Conservation (phyloP, 2,888 invertebrate species). For the Lasioglossum figueresi region DNA sequence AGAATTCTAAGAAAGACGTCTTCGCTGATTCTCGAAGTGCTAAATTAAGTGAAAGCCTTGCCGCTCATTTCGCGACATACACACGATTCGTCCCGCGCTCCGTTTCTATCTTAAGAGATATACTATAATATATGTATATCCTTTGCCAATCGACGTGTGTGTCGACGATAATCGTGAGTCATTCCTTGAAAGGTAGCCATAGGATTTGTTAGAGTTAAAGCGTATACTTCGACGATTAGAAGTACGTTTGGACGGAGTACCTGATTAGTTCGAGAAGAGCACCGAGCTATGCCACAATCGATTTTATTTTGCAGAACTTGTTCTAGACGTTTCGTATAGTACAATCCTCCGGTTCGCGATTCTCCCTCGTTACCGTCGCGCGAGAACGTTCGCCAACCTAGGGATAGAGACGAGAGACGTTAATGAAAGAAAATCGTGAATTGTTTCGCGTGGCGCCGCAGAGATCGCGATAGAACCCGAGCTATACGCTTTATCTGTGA, state of each 20-base stretch:
- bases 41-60: conserved; percentile 20
- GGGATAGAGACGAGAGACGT: neutral
- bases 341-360: neutral
- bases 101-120: neutral
- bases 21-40: conserved; percentile 21
- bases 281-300: conserved; percentile 1
- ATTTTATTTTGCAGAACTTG: conserved; percentile 9
- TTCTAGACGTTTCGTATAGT: neutral
- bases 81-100: neutral
- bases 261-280: conserved; percentile 42
- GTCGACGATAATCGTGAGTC: conserved; percentile 58
- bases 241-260: conserved; percentile 32
- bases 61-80: conserved; percentile 25
- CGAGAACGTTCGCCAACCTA: neutral
- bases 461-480: conserved; percentile 19
- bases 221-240: conserved; percentile 38
- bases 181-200: conserved; percentile 68
- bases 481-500: conserved; percentile 46
- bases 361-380: neutral
- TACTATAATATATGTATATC: neutral
- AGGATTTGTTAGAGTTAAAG: conserved; percentile 32
- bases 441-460: conserved; percentile 5
- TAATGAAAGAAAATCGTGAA: neutral
- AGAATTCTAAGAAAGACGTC: neutral
- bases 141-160: conserved; percentile 24